Percentiles rank a stretch among this genome's conserved stretches.
phyloP scores from a whole-genome alignment of 2,113 vertebrate species.

The Clarias gariepinus region DNA sequence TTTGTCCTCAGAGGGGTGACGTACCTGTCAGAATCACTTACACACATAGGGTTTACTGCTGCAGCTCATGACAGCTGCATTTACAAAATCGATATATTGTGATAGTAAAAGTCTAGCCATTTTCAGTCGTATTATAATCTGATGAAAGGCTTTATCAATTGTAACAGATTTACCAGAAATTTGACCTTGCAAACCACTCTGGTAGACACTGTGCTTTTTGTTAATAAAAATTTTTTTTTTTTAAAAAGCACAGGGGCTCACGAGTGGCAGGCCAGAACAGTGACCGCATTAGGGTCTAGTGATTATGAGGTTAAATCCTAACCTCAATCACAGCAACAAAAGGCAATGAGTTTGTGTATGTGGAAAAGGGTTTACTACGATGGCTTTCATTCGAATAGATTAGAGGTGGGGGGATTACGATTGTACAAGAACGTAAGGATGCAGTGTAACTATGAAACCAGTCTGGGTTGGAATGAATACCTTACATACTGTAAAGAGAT shows the following conservation, averaged over 20 bases:
- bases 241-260: background rate
- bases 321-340: background rate
- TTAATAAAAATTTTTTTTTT: no score
- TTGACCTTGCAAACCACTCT: background rate
- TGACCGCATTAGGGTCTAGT: background rate
- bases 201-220: background rate
- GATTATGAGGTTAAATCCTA: background rate
- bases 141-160: background rate
- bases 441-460: background rate
- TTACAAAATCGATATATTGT: background rate
- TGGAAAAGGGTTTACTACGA: background rate
- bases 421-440: background rate
- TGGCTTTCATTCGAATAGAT: no score
- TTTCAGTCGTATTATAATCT: background rate
- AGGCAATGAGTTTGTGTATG: background rate
- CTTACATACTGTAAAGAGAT: background rate
- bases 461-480: background rate
- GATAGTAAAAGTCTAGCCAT: background rate
- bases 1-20: constrained; percentile 19
- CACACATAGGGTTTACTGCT: constrained; percentile 10
- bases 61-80: background rate
- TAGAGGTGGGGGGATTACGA: background rate
- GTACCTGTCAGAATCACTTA: constrained; percentile 24
- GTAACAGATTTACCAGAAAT: background rate
- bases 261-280: background rate